Percentiles rank a stretch among this genome's conserved stretches.
Conservation (phyloP, 2,797 vertebrate species). For the Hylomyscus alleni region DNA sequence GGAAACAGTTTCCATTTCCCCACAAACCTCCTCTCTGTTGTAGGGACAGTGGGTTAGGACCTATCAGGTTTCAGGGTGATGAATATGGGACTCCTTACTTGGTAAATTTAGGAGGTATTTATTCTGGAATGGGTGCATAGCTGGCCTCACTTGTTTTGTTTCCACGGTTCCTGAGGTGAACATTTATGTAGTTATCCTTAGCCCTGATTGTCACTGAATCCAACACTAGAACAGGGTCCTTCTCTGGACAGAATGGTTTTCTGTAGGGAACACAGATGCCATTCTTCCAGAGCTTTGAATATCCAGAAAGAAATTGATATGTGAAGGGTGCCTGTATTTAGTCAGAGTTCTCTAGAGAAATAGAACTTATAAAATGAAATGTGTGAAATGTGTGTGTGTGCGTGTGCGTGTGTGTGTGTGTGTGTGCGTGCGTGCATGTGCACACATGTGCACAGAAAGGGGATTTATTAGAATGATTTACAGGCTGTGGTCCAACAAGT, state of each 20-base stretch:
- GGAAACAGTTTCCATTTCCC: neutral
- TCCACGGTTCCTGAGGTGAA: neutral
- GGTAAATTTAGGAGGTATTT: neutral
- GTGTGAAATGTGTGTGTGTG: neutral
- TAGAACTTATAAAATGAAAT: neutral
- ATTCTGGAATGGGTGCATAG: neutral
- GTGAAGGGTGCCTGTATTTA: neutral
- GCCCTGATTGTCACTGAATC: neutral
- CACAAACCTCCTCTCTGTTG: neutral
- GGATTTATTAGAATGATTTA: neutral
- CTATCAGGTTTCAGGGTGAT: neutral
- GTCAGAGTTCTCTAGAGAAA: neutral
- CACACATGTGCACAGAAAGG: neutral
- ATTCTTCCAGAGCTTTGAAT: neutral
- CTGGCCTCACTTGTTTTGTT: neutral
- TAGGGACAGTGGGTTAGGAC: neutral
- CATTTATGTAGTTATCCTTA: neutral
- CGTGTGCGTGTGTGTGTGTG: neutral
- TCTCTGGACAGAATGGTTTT: neutral
- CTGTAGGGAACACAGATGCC: neutral
- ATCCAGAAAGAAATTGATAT: neutral
- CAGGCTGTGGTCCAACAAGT: neutral
- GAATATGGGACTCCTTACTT: neutral
- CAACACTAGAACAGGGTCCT: neutral
- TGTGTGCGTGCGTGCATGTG: neutral